These are phyloP conservation scores for Siniperca chuatsi DNA, from an alignment of 2,113 vertebrate genomes.

Conservation along the genomic window DNA sequence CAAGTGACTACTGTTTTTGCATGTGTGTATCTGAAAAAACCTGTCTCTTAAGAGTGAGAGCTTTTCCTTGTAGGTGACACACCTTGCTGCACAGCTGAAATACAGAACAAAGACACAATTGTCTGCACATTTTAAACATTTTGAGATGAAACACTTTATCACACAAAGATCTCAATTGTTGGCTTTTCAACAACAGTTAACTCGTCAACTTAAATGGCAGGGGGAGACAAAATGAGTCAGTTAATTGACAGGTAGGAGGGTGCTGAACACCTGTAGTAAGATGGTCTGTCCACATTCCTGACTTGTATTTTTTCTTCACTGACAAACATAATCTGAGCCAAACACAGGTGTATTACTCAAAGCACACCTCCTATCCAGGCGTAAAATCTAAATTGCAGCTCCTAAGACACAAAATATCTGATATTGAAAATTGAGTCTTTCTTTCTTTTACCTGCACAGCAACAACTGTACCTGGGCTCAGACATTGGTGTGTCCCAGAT, in stretches of 20 bases:
- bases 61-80: conserved; percentile 18
- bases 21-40: conserved; percentile 7
- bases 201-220: conserved; percentile 44
- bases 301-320: not conserved
- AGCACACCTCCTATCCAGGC: not conserved
- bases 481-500: conserved; percentile 92
- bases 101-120: conserved; percentile 64
- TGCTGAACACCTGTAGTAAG: conserved; percentile 15
- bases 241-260: conserved; percentile 51
- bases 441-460: conserved; percentile 81
- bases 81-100: conserved; percentile 35
- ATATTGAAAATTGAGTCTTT: not conserved
- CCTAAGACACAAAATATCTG: not conserved
- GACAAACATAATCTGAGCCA: conserved; percentile 10
- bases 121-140: conserved; percentile 32
- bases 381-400: not conserved
- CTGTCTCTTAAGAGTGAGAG: not conserved
- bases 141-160: conserved; percentile 36
- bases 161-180: conserved; percentile 52
- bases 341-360: conserved; percentile 4
- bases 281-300: conserved; percentile 34
- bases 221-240: conserved; percentile 26
- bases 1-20: conserved; percentile 4
- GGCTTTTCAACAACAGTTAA: conserved; percentile 39
- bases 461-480: conserved; percentile 97